These are phyloP conservation scores for Hyppa rectilinea DNA, from an alignment of 2,888 invertebrate genomes.

Conservation along the genomic window DNA sequence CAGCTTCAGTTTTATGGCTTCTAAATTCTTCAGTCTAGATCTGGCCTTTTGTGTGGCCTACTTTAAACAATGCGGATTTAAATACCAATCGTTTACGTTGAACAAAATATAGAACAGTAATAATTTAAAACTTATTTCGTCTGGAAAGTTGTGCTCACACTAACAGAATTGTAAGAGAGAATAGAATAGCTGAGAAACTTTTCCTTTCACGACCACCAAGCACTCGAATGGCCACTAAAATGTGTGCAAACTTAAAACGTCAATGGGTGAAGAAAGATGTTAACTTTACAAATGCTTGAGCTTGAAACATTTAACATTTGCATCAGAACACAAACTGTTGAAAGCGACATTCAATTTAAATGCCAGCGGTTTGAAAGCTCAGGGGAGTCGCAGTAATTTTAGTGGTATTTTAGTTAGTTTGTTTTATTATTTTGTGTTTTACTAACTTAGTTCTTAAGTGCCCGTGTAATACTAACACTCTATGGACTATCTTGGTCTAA, in stretches of 20 bases:
- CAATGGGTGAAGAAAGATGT: conserved; percentile 27
- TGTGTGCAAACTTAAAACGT: conserved; percentile 25
- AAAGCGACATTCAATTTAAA: conserved; percentile 56
- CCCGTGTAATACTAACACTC: too few species aligned
- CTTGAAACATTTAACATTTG: conserved; percentile 47
- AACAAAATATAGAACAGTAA: conserved; percentile 6
- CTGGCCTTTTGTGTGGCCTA: conserved; percentile 32
- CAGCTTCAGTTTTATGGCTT: conserved; percentile 46
- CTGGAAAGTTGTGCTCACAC: not conserved
- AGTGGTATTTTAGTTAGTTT: too few species aligned
- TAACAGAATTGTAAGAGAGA: not conserved
- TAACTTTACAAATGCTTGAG: conserved; percentile 28
- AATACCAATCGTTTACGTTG: not conserved
- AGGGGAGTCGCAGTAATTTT: conserved; percentile 16
- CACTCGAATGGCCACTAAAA: conserved; percentile 20
- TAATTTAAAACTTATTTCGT: not conserved
- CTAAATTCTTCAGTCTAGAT: conserved; percentile 30
- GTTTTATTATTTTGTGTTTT: too few species aligned
- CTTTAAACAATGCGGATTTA: conserved; percentile 1
- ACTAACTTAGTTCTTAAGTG: too few species aligned
- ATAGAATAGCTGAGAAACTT: conserved; percentile 17
- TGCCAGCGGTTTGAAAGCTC: conserved; percentile 49
- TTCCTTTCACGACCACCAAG: conserved; percentile 12
- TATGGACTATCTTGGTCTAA: too few species aligned
- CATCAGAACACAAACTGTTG: conserved; percentile 37